A percentile compares a stretch with the other conserved stretches of the same genome.
Conservation (phyloP, 2,113 vertebrate genomes). For the Hyaena hyaena region DNA sequence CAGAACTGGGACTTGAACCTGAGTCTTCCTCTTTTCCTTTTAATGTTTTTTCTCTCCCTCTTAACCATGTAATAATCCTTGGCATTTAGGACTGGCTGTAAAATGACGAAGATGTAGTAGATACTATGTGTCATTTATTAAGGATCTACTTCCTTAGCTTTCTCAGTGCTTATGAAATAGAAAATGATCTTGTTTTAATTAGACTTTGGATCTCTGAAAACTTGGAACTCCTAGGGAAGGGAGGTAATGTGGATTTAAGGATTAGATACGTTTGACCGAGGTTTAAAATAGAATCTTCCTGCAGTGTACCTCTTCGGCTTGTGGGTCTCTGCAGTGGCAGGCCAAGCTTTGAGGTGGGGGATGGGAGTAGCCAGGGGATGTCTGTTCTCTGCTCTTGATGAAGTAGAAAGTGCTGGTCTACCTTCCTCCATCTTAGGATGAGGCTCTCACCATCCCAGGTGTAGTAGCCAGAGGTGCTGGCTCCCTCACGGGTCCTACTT, state of each 20-base stretch:
- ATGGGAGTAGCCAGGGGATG: no score
- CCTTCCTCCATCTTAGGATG: not conserved
- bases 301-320: not conserved
- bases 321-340: not conserved
- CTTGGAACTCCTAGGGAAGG: not conserved
- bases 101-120: not conserved
- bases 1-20: not conserved
- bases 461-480: not conserved
- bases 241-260: not conserved
- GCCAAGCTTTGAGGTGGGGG: not conserved
- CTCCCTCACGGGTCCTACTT: not conserved
- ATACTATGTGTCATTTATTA: no score
- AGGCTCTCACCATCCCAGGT: rapidly evolving
- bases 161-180: not conserved
- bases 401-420: not conserved
- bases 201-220: not conserved
- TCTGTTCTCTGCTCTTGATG: not conserved
- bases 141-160: not conserved
- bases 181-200: not conserved
- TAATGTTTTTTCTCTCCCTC: not conserved
- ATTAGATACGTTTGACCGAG: not conserved
- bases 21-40: not conserved
- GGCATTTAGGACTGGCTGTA: not conserved
- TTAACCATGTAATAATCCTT: not conserved
- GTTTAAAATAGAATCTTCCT: not conserved